Conservation (phyloP, 2,113 vertebrate genomes). For the Piprites chloris region DNA sequence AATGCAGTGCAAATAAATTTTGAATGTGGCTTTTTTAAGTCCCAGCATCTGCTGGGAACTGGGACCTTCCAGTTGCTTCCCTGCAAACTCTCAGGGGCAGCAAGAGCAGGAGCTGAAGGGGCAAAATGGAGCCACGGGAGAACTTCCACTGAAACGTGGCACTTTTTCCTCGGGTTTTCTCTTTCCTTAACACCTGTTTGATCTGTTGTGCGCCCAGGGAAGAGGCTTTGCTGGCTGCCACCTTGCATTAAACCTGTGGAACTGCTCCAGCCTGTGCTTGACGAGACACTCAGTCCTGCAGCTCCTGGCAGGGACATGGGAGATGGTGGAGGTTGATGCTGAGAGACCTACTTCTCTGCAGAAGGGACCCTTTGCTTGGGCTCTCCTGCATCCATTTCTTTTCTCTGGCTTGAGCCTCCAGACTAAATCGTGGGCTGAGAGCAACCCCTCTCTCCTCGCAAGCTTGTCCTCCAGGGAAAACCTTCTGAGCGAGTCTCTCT, state of each 20-base stretch:
- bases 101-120: neutral
- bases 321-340: neutral
- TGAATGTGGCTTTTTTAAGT: neutral
- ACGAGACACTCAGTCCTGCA: neutral
- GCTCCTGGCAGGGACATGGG: neutral
- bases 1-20: neutral
- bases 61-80: neutral
- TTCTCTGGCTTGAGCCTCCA: neutral
- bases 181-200: neutral
- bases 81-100: neutral
- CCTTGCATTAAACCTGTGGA: neutral
- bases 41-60: neutral
- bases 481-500: neutral
- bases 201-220: neutral
- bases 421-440: neutral
- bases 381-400: neutral
- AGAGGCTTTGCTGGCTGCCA: neutral
- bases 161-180: neutral
- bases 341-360: neutral
- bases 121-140: neutral
- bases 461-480: neutral
- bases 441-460: neutral
- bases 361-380: neutral
- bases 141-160: neutral
- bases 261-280: neutral